Base-by-base conservation (phyloP, 2,888 invertebrate species). In the Habroteleia sp. region DNA sequence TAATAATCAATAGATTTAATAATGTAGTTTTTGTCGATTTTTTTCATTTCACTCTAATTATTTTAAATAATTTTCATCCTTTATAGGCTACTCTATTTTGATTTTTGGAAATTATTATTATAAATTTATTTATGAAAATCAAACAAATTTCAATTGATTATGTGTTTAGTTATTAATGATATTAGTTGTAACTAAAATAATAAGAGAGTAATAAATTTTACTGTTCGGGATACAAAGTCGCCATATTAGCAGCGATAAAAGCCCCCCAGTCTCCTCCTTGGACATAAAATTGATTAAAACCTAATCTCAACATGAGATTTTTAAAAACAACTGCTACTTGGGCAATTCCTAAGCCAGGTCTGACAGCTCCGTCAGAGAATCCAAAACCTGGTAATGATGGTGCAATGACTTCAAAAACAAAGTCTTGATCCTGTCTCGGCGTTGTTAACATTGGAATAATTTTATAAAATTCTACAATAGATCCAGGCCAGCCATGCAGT, bases 401-500 rank as follows among this genome's bases (percentile, higher is more conserved):
- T 0, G 91, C 90, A 5, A 93, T 90, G 56, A 93, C 88, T 85
- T 94, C 93, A 77, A 93, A 93, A 0, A 92, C 92, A 71, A 92
- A 92, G 74, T 92, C 89, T 25, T 89, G 86, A 0, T 89, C 91
- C 0, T 88, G 80, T 13, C 89, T 89, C 0, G 90, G 90, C 0
- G 89, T 89, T 0, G 91, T 93, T n/a, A 96, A 89, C 39, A 91
- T 83, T 0, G 95, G 94, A 50, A 95, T 93, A 0, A 95, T 88
- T 58, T 93, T 93, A 82, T 94, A 94, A 88, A 96, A 96, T 89
- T 97, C 97, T n/a, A 93, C 90, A 1, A 96, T 91, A 0, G 95
- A 95, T 0, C 96, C 96, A 0, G 97, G 96, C 97, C 97, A 97
- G 29, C 97, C 97, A 85, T 97, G 97, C 8, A 95, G 88, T 42